Evolutionary conservation across 1,140 invertebrate genomes (phyloP).

Genomic region (Trinorchestia longiramus): DNA sequence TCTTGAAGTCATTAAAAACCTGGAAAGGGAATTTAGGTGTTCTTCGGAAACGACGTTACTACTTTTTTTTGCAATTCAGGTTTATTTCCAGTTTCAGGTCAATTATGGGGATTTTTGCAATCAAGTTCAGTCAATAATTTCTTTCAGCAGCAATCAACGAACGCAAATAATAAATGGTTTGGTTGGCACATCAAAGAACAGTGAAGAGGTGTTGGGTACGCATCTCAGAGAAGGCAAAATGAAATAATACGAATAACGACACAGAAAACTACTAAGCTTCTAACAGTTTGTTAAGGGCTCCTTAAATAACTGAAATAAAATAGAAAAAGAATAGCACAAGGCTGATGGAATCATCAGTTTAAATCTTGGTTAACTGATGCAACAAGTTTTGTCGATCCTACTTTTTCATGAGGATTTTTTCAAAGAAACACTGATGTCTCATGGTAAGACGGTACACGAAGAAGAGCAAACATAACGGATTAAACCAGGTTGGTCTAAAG

Average conservation of each 20-base stretch:
- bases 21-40: neutral
- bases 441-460: too few species aligned
- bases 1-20: neutral
- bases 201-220: too few species aligned
- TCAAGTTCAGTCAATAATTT: neutral
- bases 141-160: neutral
- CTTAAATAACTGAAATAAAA: neutral
- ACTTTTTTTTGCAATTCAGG: neutral
- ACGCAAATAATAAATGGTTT: neutral
- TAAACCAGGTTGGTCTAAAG: too few species aligned
- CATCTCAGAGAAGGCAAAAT: neutral
- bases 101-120: neutral
- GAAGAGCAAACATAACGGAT: too few species aligned
- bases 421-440: too few species aligned
- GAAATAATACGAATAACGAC: neutral
- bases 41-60: neutral
- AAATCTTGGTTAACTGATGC: too few species aligned
- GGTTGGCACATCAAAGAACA: too few species aligned
- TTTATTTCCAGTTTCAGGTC: neutral
- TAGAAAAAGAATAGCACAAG: neutral
- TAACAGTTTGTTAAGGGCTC: neutral
- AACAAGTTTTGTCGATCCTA: too few species aligned
- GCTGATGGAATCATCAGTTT: too few species aligned
- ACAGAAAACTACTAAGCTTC: neutral
- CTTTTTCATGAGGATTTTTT: too few species aligned